Evolutionary conservation across 2,888 invertebrate genomes (phyloP).

Genomic region (Keiferia lycopersicella): DNA sequence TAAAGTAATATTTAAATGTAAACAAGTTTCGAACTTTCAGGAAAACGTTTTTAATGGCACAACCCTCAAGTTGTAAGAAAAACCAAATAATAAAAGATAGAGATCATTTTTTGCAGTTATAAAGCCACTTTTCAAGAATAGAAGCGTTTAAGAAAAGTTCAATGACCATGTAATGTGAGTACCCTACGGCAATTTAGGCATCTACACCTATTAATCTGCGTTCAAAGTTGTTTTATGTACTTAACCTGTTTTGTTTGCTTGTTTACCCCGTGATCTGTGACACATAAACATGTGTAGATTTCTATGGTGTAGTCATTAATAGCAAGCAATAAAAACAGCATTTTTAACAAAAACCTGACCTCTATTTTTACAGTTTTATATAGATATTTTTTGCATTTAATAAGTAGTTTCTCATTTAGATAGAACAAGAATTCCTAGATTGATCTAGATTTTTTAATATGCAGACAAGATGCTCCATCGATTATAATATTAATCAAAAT

Average conservation of each 20-base stretch:
- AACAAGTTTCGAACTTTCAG: slow-evolving; percentile 11
- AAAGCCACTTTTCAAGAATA: neutral
- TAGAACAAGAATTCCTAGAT: too few relatives aligned
- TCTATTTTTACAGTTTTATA: too few relatives aligned
- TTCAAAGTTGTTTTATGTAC: neutral
- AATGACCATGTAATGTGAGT: slow-evolving; percentile 1
- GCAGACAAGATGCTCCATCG: too few relatives aligned
- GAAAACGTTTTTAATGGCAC: neutral
- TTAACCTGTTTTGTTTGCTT: neutral
- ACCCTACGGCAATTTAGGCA: neutral
- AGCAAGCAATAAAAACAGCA: too few relatives aligned
- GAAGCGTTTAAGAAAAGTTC: neutral
- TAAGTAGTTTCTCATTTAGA: too few relatives aligned
- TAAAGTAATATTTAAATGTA: neutral
- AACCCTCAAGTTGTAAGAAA: neutral
- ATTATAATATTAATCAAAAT: too few relatives aligned
- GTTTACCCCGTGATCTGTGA: neutral
- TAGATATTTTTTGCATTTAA: too few relatives aligned
- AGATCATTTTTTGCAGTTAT: neutral
- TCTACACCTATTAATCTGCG: neutral
- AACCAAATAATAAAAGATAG: neutral
- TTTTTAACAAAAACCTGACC: too few relatives aligned
- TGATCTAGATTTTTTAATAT: too few relatives aligned
- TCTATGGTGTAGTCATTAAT: neutral
- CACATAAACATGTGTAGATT: neutral